Base-by-base conservation (phyloP, 2,113 vertebrate genomes). In the Morone chrysops region DNA sequence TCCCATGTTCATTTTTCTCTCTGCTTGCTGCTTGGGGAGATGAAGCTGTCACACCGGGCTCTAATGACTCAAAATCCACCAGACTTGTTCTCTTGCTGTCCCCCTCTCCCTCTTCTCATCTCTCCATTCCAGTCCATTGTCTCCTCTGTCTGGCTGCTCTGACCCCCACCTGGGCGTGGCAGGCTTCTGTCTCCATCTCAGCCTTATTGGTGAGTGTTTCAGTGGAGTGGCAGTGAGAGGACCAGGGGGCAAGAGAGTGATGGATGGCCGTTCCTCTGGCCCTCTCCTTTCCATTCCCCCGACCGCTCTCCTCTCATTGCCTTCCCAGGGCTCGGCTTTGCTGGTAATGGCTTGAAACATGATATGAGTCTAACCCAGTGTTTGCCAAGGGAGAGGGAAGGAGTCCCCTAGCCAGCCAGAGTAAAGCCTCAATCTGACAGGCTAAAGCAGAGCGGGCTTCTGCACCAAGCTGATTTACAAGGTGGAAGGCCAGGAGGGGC, bases 261-360 rank as follows among this genome's bases (percentile, higher is more conserved):
- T 93, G 90, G 90, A 94, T 94, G 78, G 83, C 68, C 16, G 14
- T 60, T 89, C 83, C 83, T 84, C 47, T 9, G 67, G 87, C 86
- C 72, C 48, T 88, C 86, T 85, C 68, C 80, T 69, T 73, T 68
- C 80, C 80, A 70, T 73, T 80, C 83, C 75, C 75, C 81, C 3
- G n/a, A 20, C 84, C 18, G 38, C 90, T 89, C 85, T 78, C 78
- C 38, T 76, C 81, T 87, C 90, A 79, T 84, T 80, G 78, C 84
- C 86, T 87, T 90, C 83, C 85, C 67, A 17, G 51, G 88, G 83
- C 87, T 84, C 59, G 60, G 83, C 84, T 94, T 90, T 89, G 89
- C 89, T 75, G 80, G 85, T 94, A 94, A 95, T 95, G 93, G 91
- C 78, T 89, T 94, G 92, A 94, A 94, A 95, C 92, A 89, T 69